phyloP scores from a whole-genome alignment of 2,888 invertebrate species.

The Ornithoptera priamus region DNA sequence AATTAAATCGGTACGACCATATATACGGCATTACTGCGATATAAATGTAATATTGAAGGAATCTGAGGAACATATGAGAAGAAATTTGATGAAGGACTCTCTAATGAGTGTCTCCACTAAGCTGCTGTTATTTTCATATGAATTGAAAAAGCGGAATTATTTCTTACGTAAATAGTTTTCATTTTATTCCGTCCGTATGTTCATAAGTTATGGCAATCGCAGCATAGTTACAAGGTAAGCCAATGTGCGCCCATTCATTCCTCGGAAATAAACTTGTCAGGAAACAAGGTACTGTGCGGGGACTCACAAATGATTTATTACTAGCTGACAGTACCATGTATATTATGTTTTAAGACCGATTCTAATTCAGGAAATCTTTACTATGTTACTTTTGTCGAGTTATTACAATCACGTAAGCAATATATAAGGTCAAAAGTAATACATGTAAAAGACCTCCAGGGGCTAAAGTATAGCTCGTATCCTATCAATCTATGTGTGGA shows the following conservation, averaged over 20 bases:
- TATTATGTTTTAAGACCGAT: constrained; percentile 9
- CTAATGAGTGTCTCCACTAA: too few relatives aligned
- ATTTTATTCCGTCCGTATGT: neutral
- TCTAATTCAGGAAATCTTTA: neutral
- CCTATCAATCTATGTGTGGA: too few relatives aligned
- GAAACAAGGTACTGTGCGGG: constrained; percentile 36
- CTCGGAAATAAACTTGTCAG: constrained; percentile 42
- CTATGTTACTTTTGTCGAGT: neutral
- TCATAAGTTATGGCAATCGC: constrained; percentile 26
- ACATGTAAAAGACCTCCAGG: too few relatives aligned
- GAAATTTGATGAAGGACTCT: too few relatives aligned
- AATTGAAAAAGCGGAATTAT: neutral
- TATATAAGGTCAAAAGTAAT: neutral
- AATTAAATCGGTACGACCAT: too few relatives aligned
- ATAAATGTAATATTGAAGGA: too few relatives aligned
- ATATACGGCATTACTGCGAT: too few relatives aligned
- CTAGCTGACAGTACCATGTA: constrained; percentile 18
- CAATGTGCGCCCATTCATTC: constrained; percentile 35
- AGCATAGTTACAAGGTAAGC: constrained; percentile 37
- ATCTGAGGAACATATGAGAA: too few relatives aligned
- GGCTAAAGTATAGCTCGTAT: too few relatives aligned
- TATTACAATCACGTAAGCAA: neutral
- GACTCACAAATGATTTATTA: constrained; percentile 39
- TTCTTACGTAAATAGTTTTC: neutral
- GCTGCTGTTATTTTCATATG: neutral